phyloP scores from a whole-genome alignment of 2,113 vertebrate species.

The Lycaon pictus region DNA sequence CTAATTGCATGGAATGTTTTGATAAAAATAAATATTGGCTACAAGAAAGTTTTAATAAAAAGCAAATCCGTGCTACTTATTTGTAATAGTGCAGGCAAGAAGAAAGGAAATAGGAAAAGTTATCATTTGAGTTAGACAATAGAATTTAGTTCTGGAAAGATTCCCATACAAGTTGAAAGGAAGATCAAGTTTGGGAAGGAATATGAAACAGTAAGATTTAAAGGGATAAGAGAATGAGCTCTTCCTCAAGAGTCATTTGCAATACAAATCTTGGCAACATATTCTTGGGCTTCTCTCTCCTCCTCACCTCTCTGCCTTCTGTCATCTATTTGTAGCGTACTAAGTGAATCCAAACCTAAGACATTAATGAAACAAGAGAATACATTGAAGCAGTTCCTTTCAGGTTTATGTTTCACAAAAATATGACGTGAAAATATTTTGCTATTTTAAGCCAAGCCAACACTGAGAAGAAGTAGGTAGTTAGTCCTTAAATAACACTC shows the following conservation, averaged over 20 bases:
- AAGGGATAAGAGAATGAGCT: constrained; percentile 18
- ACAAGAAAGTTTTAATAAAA: constrained; percentile 47
- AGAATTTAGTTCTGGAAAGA: constrained; percentile 51
- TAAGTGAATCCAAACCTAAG: constrained; percentile 25
- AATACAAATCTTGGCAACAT: constrained; percentile 50
- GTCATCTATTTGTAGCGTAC: neutral
- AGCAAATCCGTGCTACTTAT: neutral
- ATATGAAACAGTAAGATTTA: constrained; percentile 9
- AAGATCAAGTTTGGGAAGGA: constrained; percentile 61
- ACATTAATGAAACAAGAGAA: constrained; percentile 45
- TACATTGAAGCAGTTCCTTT: neutral
- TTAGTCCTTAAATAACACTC: neutral
- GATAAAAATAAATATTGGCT: constrained; percentile 26
- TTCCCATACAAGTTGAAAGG: constrained; percentile 55
- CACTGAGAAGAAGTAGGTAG: neutral
- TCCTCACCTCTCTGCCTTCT: neutral
- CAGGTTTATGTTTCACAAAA: neutral
- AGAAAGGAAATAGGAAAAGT: constrained; percentile 59
- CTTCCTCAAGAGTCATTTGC: constrained; percentile 48
- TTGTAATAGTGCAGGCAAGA: constrained; percentile 17
- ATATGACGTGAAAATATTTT: neutral
- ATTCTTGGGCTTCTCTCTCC: neutral
- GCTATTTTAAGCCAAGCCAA: neutral
- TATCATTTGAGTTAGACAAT: constrained; percentile 13
- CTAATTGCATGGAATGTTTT: neutral